Evolutionary conservation across 2,113 vertebrate genomes (phyloP), one percentile per base, ranked within the genome.

Genomic region (Empidonax alnorum): DNA sequence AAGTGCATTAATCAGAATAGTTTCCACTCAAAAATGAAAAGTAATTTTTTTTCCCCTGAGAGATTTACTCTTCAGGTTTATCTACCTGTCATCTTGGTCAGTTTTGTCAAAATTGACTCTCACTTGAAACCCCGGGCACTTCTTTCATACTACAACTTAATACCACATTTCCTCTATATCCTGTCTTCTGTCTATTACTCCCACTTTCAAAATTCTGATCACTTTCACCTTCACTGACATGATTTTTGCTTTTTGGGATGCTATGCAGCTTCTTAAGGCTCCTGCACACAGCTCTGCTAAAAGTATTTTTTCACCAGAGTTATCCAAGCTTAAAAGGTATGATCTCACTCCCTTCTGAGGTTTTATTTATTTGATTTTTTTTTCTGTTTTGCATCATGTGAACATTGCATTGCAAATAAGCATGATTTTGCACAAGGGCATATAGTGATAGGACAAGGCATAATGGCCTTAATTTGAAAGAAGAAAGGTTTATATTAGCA

Each of bases 341-440:
- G 0, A 49, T 53, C 13, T 56, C 10, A 50, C 18, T 67, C 18
- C 8, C 14, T 37, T 59, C 14, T 63, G 4, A 2, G 2, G 3
- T 8, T 74, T 18, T 25, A 52, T 31, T 27, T 22, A 27, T 52
- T 14, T 15, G 31, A 21, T 17, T 21, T 55, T n/a, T 47, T 35
- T 49, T 2, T 5, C 4, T 20, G 1, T 59, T 90, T 44, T 39
- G 7, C 24, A n/a, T 53, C 10, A 39, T 19, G 10, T 23, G 65
- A n/a, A 4, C 5, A 1, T 58, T 66, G n/a, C 6, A 65, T 23
- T 73, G 24, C 12, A 37, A 5, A 37, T 15, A 16, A 24, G 9
- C 8, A 28, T 30, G 14, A 27, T 59, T 67, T 52, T 67, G 53
- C 5, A 25, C 23, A 46, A 33, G 23, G 8, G 3, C 8, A 22